These are phyloP conservation scores for Nannoperca obscura DNA, from an alignment of 2,797 vertebrate species.

Conservation along the genomic window DNA sequence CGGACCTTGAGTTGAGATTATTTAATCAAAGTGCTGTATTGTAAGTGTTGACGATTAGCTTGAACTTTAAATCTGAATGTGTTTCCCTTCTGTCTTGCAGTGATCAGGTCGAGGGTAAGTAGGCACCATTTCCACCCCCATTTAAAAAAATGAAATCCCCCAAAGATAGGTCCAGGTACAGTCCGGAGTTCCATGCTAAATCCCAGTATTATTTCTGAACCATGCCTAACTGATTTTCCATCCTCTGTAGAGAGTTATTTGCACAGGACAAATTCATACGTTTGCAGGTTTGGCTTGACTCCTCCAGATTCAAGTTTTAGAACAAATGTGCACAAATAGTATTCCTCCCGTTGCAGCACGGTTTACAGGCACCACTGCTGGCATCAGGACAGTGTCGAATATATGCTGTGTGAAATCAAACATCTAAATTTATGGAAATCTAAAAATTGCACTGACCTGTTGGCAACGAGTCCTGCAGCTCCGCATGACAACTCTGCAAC, in stretches of 20 bases:
- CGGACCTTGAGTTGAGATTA: not conserved
- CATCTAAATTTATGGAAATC: not conserved
- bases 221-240: conserved; percentile 65
- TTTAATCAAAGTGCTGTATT: not conserved
- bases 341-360: conserved; percentile 40
- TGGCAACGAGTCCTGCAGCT: conserved; percentile 67
- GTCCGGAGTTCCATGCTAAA: conserved; percentile 66
- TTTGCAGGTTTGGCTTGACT: conserved; percentile 82
- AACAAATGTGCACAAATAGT: conserved; percentile 34
- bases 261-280: conserved; percentile 55
- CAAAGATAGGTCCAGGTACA: conserved; percentile 39
- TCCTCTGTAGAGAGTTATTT: conserved; percentile 52
- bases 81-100: conserved; percentile 79
- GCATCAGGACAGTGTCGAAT: conserved; percentile 51
- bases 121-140: not conserved
- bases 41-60: fast-evolving
- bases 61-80: not conserved
- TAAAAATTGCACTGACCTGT: conserved; percentile 41
- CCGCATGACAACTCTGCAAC: conserved; percentile 70
- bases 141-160: not conserved
- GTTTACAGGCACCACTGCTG: conserved; percentile 60
- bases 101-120: conserved; percentile 94
- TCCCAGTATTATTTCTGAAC: conserved; percentile 35
- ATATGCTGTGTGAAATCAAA: not conserved
- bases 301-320: conserved; percentile 66